Conservation (phyloP, 2,888 invertebrate species). For the Drosophila algonquin region DNA sequence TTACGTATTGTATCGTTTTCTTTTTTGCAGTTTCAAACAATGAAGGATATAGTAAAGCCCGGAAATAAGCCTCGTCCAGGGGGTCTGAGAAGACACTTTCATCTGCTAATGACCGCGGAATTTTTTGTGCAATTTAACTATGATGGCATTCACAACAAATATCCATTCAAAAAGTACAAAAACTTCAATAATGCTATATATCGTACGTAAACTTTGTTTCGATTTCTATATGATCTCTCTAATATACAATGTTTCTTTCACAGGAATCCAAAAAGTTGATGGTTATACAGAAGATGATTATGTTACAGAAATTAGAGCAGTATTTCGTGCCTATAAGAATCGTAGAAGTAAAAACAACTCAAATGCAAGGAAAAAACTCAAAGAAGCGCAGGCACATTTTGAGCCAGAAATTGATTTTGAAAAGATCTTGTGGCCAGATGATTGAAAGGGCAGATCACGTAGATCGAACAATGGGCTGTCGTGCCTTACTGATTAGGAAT, state of each 20-base stretch:
- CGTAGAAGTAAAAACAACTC: constrained; percentile 31
- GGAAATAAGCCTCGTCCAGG: constrained; percentile 13
- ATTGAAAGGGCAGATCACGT: not conserved
- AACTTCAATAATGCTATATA: constrained; percentile 35
- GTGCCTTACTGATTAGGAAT: too few relatives aligned
- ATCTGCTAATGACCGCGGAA: constrained; percentile 23
- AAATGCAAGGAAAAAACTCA: constrained; percentile 27
- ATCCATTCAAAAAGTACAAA: constrained; percentile 18
- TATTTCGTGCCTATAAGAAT: constrained; percentile 37
- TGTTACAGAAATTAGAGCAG: constrained; percentile 21
- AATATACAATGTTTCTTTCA: not conserved
- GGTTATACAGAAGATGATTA: constrained; percentile 33
- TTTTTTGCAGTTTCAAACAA: constrained; percentile 7
- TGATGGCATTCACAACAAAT: constrained; percentile 37
- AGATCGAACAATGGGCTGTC: not conserved
- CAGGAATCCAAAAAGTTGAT: constrained; percentile 22
- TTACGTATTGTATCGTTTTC: not conserved
- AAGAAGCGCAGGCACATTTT: constrained; percentile 12
- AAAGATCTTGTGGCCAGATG: constrained; percentile 24
- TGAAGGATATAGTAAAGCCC: constrained; percentile 20
- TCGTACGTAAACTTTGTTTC: not conserved
- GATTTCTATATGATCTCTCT: not conserved
- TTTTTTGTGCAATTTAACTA: constrained; percentile 31
- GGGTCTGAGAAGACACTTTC: constrained; percentile 27
- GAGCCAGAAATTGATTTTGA: constrained; percentile 38